Evolutionary conservation across 1,140 invertebrate species (phyloP).

Genomic region (Bombus sibiricus): DNA sequence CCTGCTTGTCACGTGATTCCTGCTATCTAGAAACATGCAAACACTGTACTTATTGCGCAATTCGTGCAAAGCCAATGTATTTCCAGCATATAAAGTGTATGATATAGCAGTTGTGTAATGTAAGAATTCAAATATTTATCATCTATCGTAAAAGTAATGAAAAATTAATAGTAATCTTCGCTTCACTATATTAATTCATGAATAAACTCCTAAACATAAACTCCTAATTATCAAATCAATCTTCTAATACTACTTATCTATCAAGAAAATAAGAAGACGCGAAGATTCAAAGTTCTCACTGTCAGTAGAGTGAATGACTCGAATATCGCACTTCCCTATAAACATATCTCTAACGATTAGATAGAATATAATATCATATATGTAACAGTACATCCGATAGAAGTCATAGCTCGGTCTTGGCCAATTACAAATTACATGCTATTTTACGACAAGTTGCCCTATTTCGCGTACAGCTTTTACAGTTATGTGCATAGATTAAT

Average conservation of each 20-base stretch:
- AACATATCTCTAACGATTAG: neutral
- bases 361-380: neutral
- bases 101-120: too few relatives aligned
- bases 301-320: neutral
- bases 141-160: neutral
- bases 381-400: neutral
- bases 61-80: neutral
- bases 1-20: neutral
- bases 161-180: neutral
- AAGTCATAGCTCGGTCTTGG: neutral
- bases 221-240: neutral
- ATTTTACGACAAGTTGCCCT: neutral
- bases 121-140: too few relatives aligned
- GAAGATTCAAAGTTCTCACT: neutral
- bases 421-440: neutral
- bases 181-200: neutral
- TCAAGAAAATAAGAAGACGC: neutral
- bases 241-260: neutral
- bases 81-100: too few relatives aligned
- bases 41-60: too few relatives aligned
- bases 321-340: neutral
- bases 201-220: neutral
- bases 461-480: conserved; percentile 10
- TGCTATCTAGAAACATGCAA: neutral
- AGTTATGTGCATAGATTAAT: conserved; percentile 51